Evolutionary conservation across 2,797 vertebrate species (phyloP).

Genomic region (Bovichtus variegatus): DNA sequence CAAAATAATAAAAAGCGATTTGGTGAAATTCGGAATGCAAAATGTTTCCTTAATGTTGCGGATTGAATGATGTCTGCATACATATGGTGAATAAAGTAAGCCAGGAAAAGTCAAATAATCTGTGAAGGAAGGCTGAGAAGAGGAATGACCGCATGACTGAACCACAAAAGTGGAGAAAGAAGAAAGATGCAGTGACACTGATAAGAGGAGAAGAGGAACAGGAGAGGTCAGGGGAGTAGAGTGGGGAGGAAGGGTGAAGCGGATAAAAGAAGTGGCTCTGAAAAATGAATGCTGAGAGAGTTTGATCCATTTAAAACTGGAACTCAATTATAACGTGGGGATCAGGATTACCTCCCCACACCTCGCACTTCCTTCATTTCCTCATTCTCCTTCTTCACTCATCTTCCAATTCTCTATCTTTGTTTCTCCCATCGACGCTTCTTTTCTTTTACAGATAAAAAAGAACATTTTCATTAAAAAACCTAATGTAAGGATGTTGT

Average conservation of each 20-base stretch:
- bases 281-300: conserved; percentile 38
- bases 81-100: not conserved
- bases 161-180: conserved; percentile 7
- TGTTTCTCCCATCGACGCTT: not conserved
- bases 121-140: not conserved
- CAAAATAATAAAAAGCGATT: conserved; percentile 7
- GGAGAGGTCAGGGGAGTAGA: conserved; percentile 34
- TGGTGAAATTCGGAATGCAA: not conserved
- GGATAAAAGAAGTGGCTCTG: conserved; percentile 32
- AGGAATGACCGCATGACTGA: conserved; percentile 30
- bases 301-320: conserved; percentile 64
- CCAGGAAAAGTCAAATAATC: not conserved
- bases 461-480: not conserved
- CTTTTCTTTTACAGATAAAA: conserved; percentile 4
- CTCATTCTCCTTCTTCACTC: conserved; percentile 10
- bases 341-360: conserved; percentile 24
- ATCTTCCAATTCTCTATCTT: not conserved
- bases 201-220: conserved; percentile 34
- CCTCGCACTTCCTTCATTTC: not conserved
- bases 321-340: conserved; percentile 63
- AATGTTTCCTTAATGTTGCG: not conserved
- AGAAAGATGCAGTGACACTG: conserved; percentile 41
- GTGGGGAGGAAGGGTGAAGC: not conserved
- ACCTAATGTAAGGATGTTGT: not conserved
- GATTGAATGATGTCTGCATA: not conserved